Evolutionary conservation across 1,140 invertebrate genomes (phyloP).

Genomic region (Mylabris phalerata): DNA sequence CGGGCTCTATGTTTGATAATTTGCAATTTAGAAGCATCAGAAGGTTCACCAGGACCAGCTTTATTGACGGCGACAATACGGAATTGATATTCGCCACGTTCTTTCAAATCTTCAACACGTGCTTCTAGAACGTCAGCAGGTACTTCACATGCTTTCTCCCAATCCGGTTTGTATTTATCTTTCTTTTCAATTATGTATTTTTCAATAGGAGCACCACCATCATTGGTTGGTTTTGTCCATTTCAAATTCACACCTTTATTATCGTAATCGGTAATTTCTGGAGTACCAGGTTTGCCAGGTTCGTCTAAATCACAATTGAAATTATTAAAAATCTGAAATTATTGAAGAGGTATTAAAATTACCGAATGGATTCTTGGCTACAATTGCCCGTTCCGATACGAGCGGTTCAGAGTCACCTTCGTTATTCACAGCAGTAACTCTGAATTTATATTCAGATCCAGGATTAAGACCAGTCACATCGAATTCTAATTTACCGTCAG

Average conservation of each 20-base stretch:
- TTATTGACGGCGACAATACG: conserved; percentile 93
- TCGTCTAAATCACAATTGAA: conserved; percentile 52
- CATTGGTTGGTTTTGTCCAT: conserved; percentile 85
- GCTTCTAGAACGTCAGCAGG: conserved; percentile 69
- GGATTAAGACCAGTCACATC: conserved; percentile 87
- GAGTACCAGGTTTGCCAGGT: conserved; percentile 80
- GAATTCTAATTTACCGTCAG: conserved; percentile 55
- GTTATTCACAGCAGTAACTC: conserved; percentile 90
- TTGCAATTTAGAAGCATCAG: conserved; percentile 87
- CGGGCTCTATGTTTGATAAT: conserved; percentile 82
- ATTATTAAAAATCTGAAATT: not conserved
- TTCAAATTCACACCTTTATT: conserved; percentile 89
- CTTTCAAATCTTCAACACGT: conserved; percentile 80
- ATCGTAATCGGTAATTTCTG: conserved; percentile 87
- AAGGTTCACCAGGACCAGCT: conserved; percentile 87
- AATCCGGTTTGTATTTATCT: conserved; percentile 71
- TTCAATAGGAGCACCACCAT: conserved; percentile 92
- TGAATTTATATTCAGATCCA: conserved; percentile 91
- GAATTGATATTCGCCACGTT: conserved; percentile 92
- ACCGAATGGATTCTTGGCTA: conserved; percentile 97
- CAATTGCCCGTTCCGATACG: conserved; percentile 69
- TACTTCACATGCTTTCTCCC: conserved; percentile 73
- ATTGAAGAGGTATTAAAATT: conserved; percentile 37
- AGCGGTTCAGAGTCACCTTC: conserved; percentile 95
- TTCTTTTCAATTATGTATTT: conserved; percentile 98